Base-by-base conservation (phyloP, 37 sponge, comb jelly and placozoan genomes). In the Aphrocallistes beatrix region DNA sequence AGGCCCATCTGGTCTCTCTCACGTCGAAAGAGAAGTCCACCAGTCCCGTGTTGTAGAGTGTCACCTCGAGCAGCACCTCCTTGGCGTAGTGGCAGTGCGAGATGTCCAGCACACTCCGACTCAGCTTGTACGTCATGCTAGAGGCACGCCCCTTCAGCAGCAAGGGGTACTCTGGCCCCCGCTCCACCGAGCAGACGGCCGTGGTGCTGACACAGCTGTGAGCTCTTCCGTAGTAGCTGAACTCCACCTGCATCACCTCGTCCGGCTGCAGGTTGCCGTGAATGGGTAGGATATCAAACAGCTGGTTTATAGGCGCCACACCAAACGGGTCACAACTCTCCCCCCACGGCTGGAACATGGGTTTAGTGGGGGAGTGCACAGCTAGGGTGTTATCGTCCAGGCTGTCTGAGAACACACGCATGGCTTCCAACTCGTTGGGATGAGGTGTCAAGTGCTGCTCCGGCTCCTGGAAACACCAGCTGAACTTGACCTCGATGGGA, bases 251-350 rank as follows among this genome's bases (percentile, higher is more conserved):
- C 84, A 93, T 92, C 34, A 90, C 69, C 45, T 90, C 85, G 1
- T 94, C 95, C 0, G 94, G 94, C 38, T 85, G 86, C 38, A 98
- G 87, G 0, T 39, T 69, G 13, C 96, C 95, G 81, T 93, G 91
- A 9, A 98, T 86, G 17, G 99, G 99, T 9, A 98, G 91, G n/a
- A 98, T 92, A 51, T 98, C 99, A 90, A 98, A 98, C 34, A 98
- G 83, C 94, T 96, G 84, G 19, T 51, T 10, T 13, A 60, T 38
- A 6, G 37, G 39, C 45, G 81, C 50, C 8, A 84, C 34, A 1
- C 83, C 83, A 83, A 83, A 38, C 23, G 39, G 39, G 3, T 39
- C 40, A 1, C 38, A 83, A 0, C 25, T 39, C 25, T 37, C 39
- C 3, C 42, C 45, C 39, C 83, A 83, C 28, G 83, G 42, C 39